Base-by-base conservation (phyloP, 2,888 invertebrate genomes). In the Platypus cylindrus region DNA sequence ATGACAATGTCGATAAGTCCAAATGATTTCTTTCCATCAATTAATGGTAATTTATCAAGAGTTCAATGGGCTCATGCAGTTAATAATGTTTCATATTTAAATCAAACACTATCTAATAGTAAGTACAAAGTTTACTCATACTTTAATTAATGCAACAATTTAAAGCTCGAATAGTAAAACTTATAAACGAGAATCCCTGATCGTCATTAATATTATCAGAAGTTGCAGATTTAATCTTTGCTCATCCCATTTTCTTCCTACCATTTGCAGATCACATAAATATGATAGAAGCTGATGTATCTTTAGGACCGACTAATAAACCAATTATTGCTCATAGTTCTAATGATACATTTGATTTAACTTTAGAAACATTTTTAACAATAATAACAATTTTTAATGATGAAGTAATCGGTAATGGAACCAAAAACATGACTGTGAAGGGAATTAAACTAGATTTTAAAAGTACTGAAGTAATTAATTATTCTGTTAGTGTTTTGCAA, bases 291-390 rank as follows among this genome's bases (percentile, higher is more conserved):
- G 89, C 84, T 0, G 91, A 91, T 56, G 73, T 91, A 17, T 68
- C 78, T 5, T 50, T 85, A 32, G 85, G 86, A 9, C 68, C 62
- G 20, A 37, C 75, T 26, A 54, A 48, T 8, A n/a, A n/a, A n/a
- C 87, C 90, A 0, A 71, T 91, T 25, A 90, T 93, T 90, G 87
- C 78, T 1, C 87, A 90, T 63, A 85, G 89, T 1, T 87, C 89
- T 0, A 62, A 61, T 1, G 69, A 55, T 3, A 64, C 59, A 9
- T 86, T 87, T 0, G 83, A 90, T 59, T 65, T 91, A 22, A 72
- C 80, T 2, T 66, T 91, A 13, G 66, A 74, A 1, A 68, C 73
- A 11, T 91, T 90, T 65, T 60, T 91, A 5, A 35, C 29, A 5
- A 29, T 37, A 25, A 30, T 37, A 1, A 17, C 13, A 7, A 12